Base-by-base conservation (phyloP, 2,797 vertebrate species). In the Balearica regulorum region DNA sequence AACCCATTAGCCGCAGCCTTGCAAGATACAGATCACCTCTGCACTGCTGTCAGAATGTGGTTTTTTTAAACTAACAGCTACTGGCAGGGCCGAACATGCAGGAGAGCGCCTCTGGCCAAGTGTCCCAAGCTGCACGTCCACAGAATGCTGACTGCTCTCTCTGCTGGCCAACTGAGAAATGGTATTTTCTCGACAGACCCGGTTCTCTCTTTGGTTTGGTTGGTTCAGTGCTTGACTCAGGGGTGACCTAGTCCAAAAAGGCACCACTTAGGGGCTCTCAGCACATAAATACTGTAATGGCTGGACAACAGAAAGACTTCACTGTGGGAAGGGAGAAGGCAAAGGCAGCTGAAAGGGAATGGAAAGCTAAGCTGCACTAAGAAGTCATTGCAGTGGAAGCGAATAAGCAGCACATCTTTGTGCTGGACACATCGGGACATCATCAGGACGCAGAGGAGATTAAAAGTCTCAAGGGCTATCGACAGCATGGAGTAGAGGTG, bases 161-260 rank as follows among this genome's bases (percentile, higher is more conserved):
- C 97, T 97, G 94, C 96, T 96, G 97, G 97, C 81, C 92, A 76
- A 16, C 48, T 2, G 19, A 90, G 91, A 94, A 94, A 90, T 17
- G 19, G 49, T 51, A 81, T 77, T 62, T 87, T 55, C 77, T 68
- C 43, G 44, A 25, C 12, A 24, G 69, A 58, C 19, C 33, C 17
- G 8, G 3, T 39, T 86, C 60, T 73, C 0, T 0, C 31, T 73
- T 89, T 87, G 51, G 49, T 51, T 51, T 87, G 51, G 49, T 51
- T 51, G 26, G 49, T 66, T 89, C 66, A 46, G 4, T 21, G 31
- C 44, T 44, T n/a, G 9, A 55, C 33, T 51, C 54, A 51, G 55
- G 31, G 44, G 28, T 53, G 35, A 72, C 31, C n/a, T 4, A 37
- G 20, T 49, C 44, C 65, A 73, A 77, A 95, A 71, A 29, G 15